Percentiles rank a stretch among this genome's conserved stretches.
These are phyloP conservation scores for Ametastegia equiseti DNA, from an alignment of 2,888 invertebrate genomes.

Conservation along the genomic window DNA sequence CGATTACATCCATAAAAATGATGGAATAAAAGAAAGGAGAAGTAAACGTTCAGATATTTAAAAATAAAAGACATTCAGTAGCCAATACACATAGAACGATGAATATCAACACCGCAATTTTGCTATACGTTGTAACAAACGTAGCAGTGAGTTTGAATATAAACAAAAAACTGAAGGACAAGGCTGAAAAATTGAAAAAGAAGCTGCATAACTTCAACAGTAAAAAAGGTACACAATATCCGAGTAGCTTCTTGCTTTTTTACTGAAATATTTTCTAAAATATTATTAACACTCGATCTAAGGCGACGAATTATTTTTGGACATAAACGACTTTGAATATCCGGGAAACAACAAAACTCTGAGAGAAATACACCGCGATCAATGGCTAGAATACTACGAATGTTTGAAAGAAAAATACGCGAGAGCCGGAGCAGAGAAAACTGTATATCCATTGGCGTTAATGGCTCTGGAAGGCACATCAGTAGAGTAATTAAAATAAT, in stretches of 20 bases:
- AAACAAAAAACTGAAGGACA: slow-evolving; percentile 41
- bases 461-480: slow-evolving; percentile 76
- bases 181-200: slow-evolving; percentile 50
- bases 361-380: slow-evolving; percentile 70
- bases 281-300: background rate
- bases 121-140: background rate
- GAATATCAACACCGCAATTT: background rate
- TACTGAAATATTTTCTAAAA: background rate
- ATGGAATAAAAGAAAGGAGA: background rate
- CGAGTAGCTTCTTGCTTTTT: background rate
- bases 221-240: slow-evolving; percentile 50
- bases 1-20: background rate
- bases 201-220: slow-evolving; percentile 52
- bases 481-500: slow-evolving; percentile 68
- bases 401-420: slow-evolving; percentile 75
- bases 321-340: slow-evolving; percentile 74
- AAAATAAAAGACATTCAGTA: slow-evolving; percentile 15
- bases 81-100: background rate
- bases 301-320: slow-evolving; percentile 57
- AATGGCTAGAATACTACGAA: slow-evolving; percentile 79
- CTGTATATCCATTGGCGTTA: slow-evolving; percentile 71
- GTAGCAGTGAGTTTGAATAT: slow-evolving; percentile 18
- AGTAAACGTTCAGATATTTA: background rate
- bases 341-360: slow-evolving; percentile 75
- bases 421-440: slow-evolving; percentile 70